These are phyloP conservation scores for Tyrophagus putrescentiae DNA, from an alignment of 1,140 invertebrate genomes.

Conservation along the genomic window DNA sequence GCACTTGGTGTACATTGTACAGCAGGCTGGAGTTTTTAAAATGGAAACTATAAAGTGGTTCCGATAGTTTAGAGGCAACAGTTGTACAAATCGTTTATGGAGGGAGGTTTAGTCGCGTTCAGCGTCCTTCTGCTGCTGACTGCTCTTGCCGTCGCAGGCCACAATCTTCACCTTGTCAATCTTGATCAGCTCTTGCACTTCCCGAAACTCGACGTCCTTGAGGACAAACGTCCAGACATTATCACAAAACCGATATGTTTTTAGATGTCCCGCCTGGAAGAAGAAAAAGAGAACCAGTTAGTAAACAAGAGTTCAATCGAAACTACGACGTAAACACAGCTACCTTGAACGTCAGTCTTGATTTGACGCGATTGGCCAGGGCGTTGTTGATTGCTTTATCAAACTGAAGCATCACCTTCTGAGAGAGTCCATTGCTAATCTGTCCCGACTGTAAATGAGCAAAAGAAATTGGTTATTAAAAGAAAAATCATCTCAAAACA, in stretches of 20 bases:
- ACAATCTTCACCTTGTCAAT: slow-evolving; percentile 99
- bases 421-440: slow-evolving; percentile 76
- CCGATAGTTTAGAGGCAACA: too few relatives aligned
- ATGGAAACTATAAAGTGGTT: too few relatives aligned
- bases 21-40: too few relatives aligned
- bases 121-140: not conserved
- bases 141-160: slow-evolving; percentile 66
- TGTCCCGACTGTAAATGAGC: slow-evolving; percentile 64
- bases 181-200: slow-evolving; percentile 81
- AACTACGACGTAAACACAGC: slow-evolving; percentile 3
- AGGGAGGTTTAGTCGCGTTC: slow-evolving; percentile 12
- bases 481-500: not conserved
- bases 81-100: too few relatives aligned
- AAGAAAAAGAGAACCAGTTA: slow-evolving; percentile 14
- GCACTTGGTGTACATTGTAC: too few relatives aligned
- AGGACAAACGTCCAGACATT: slow-evolving; percentile 99
- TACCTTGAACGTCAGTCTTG: slow-evolving; percentile 71
- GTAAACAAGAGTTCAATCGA: slow-evolving; percentile 5
- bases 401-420: slow-evolving; percentile 86
- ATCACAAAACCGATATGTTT: slow-evolving; percentile 98
- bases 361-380: slow-evolving; percentile 76
- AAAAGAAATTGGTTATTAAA: slow-evolving; percentile 14
- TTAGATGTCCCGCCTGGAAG: slow-evolving; percentile 72
- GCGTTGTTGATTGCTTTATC: slow-evolving; percentile 93
- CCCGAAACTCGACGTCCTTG: slow-evolving; percentile 92